Percentiles rank a stretch among this genome's conserved stretches.
Evolutionary conservation across 2,113 vertebrate genomes (phyloP).

Genomic region (Callorhinus ursinus): DNA sequence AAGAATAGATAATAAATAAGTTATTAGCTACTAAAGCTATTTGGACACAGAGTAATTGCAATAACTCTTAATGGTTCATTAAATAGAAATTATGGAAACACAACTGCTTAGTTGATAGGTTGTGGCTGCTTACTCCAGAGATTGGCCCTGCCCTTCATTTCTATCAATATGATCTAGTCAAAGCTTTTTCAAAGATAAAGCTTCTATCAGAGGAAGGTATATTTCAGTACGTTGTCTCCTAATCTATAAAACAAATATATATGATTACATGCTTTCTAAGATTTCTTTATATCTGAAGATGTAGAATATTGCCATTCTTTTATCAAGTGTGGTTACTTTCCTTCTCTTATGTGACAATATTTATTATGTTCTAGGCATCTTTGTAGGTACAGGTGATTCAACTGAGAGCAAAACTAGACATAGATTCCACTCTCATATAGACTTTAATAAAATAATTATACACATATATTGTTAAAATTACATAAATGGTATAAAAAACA

Average conservation of each 20-base stretch:
- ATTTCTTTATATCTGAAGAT: not conserved
- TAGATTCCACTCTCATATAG: not conserved
- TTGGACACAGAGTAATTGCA: not conserved
- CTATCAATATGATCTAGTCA: not conserved
- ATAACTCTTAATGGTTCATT: not conserved
- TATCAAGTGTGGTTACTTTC: not conserved
- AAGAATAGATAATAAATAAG: not conserved
- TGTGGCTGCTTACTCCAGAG: not conserved
- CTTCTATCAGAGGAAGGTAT: not conserved
- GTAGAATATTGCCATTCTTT: not conserved
- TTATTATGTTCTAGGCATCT: not conserved
- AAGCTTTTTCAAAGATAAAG: not conserved
- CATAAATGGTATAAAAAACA: not conserved
- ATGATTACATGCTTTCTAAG: not conserved
- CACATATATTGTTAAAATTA: not conserved
- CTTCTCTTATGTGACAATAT: not conserved
- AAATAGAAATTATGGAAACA: not conserved
- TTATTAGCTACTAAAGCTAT: not conserved
- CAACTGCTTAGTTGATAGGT: not conserved
- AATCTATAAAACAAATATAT: not conserved
- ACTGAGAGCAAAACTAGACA: not conserved
- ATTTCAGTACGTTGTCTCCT: not conserved
- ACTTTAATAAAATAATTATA: slow-evolving; percentile 4
- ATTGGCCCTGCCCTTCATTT: not conserved
- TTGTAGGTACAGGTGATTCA: not conserved